Conservation (phyloP, 2,113 vertebrate genomes). For the Okapia johnstoni region DNA sequence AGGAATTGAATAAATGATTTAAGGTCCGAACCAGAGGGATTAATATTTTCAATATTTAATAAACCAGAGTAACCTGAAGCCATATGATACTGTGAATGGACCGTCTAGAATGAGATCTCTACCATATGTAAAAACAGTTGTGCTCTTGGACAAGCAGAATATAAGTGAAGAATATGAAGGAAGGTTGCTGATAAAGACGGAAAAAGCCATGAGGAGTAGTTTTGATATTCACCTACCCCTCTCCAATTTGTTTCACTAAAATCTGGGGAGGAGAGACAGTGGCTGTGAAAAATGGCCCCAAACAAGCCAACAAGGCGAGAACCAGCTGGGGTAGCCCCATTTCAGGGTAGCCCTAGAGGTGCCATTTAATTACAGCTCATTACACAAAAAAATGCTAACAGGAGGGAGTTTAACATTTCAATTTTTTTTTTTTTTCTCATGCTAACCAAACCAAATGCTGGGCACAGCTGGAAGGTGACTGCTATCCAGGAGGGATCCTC, state of each 20-base stretch:
- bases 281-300: not conserved
- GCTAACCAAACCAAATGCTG: not conserved
- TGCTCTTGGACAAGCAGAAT: not conserved
- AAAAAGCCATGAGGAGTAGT: not conserved
- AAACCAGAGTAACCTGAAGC: not conserved
- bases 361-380: conserved; percentile 13
- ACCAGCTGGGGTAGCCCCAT: not conserved
- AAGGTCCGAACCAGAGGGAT: not conserved
- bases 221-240: not conserved
- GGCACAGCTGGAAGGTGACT: not conserved
- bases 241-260: not conserved
- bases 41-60: not conserved
- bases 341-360: not conserved
- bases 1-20: not conserved
- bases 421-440: not conserved
- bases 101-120: not conserved
- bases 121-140: rapidly evolving
- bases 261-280: not conserved
- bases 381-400: not conserved
- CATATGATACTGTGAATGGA: not conserved
- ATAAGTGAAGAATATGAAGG: not conserved
- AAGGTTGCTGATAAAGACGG: not conserved
- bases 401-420: not conserved
- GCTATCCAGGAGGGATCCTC: not conserved
- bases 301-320: not conserved